Conservation (phyloP, 2,797 vertebrate genomes). For the Dicrostonyx torquatus region DNA sequence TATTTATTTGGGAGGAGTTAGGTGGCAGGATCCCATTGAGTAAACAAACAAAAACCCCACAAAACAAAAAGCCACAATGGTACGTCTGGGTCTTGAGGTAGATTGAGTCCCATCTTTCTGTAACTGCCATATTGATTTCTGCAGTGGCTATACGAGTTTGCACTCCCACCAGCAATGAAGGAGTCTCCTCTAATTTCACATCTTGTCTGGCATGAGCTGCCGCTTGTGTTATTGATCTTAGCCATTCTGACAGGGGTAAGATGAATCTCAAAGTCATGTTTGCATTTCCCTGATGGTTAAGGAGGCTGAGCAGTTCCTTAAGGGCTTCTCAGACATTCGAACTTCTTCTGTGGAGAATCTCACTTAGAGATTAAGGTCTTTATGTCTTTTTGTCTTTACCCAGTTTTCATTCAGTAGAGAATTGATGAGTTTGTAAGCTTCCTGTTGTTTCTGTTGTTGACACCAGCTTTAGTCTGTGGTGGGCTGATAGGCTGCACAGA, state of each 20-base stretch:
- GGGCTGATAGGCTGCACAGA: background rate
- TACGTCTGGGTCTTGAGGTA: background rate
- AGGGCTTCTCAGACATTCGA: background rate
- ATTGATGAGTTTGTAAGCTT: background rate
- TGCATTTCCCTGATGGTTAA: background rate
- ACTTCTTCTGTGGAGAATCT: background rate
- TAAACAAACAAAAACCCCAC: background rate
- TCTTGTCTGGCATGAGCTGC: background rate
- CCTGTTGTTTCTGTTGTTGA: background rate
- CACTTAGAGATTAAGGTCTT: background rate
- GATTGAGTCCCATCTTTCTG: background rate
- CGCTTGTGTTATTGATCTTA: background rate
- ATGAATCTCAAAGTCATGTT: background rate
- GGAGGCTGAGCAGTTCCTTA: background rate
- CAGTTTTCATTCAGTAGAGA: background rate
- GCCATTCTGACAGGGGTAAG: background rate
- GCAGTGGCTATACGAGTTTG: background rate
- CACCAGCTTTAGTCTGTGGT: background rate
- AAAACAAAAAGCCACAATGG: background rate
- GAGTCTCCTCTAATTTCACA: background rate
- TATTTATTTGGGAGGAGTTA: background rate
- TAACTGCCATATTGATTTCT: background rate
- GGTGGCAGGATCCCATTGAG: background rate
- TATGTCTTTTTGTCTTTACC: too few species aligned
- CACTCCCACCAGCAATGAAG: background rate